Evolutionary conservation across 2,888 invertebrate species (phyloP), one percentile per base, ranked within the genome.

Genomic region (Horisme vitalbata): DNA sequence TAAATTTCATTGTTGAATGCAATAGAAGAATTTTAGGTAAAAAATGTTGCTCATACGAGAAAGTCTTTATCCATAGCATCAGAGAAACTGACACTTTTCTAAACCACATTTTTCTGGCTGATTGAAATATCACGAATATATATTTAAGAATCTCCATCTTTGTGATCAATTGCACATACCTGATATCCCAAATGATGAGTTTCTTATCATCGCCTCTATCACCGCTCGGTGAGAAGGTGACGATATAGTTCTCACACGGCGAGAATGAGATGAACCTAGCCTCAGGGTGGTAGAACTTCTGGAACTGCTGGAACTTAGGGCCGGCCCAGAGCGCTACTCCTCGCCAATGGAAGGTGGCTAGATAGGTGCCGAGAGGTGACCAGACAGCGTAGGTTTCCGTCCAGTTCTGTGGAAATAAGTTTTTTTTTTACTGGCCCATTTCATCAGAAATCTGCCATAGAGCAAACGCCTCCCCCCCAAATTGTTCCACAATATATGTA

Each of bases 251-350:
- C 90, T 99, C 99, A 81, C 97, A 96, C 0, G 99, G 99, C 6
- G 99, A 99, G 83, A 98, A 99, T 66, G 99, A 98, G 49, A 99
- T 97, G 67, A 97, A 97, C 68, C 98, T 96, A 0, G 99, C 99
- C 55, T 95, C 95, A 0, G 93, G 91, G 68, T 98, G 99, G 46
- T 93, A 93, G 80, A 99, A 99, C 72, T 96, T 95, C 76, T 96
- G 96, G 68, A 98, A 96, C 81, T 98, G 97, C 0, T 93, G 92
- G 86, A 97, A 99, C 65, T 94, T 94, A 13, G 97, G 96, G 0
- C 99, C 99, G 10, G 98, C 99, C 99, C 99, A 99, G 31, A 99
- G 90, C 0, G 97, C 98, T 35, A 99, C 97, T 43, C 99, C 99
- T 54, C 95, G 93, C 81, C 95, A 94, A 75, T 99, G 99, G 89